A percentile compares a stretch with the other conserved stretches of the same genome.
Evolutionary conservation across 2,797 vertebrate species (phyloP).

Genomic region (Yasuhikotakia modesta): DNA sequence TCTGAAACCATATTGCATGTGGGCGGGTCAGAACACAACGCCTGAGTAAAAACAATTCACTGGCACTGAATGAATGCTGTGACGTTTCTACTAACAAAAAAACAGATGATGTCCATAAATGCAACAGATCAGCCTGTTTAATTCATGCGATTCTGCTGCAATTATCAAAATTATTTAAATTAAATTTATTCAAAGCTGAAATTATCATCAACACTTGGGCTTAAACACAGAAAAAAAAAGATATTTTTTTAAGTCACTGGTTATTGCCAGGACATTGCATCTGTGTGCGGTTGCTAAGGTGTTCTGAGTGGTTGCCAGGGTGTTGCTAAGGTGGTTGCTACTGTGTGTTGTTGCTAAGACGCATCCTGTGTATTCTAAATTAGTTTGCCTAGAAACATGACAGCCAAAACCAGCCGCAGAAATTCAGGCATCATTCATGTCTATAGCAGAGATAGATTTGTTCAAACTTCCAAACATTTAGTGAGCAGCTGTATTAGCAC

Average conservation of each 20-base stretch:
- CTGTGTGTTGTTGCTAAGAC: background rate
- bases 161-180: too few relatives aligned
- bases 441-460: too few relatives aligned
- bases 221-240: too few relatives aligned
- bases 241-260: too few relatives aligned
- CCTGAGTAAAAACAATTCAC: constrained; percentile 25
- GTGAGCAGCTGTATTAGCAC: background rate
- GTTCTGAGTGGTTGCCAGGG: too few relatives aligned
- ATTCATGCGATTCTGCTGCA: background rate
- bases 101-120: constrained; percentile 4
- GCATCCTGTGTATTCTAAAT: background rate
- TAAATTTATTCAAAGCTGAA: background rate
- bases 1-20: constrained; percentile 29
- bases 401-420: too few relatives aligned
- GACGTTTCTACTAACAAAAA: constrained; percentile 15
- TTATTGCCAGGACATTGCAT: too few relatives aligned
- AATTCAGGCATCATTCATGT: too few relatives aligned
- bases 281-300: too few relatives aligned
- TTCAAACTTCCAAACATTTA: too few relatives aligned
- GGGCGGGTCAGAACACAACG: constrained; percentile 32
- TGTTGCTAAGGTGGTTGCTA: background rate
- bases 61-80: constrained; percentile 33
- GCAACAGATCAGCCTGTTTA: too few relatives aligned
- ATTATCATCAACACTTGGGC: background rate
- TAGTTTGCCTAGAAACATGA: background rate